Base-by-base conservation (phyloP, 2,797 vertebrate genomes). In the Anguilla obscura region DNA sequence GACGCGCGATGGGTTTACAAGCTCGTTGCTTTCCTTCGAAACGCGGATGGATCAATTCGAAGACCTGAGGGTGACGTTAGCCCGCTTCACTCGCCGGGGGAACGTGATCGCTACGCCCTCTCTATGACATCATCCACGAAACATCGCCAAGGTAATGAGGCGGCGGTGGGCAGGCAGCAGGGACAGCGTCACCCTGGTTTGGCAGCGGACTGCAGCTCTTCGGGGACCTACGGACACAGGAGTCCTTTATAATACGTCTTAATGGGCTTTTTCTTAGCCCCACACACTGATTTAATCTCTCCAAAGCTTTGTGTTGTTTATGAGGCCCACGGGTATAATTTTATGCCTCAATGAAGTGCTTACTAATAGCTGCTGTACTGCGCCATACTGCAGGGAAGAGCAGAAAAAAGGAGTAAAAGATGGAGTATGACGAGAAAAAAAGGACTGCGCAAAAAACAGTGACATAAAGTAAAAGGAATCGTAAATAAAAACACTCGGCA, bases 301-400 rank as follows among this genome's bases (percentile, higher is more conserved):
- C 92, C 94, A 93, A 95, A 95, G 93, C 95, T 96, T 93, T 95
- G 92, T 71, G 92, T 96, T 96, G 95, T 96, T 96, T 96, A 96
- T 96, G 95, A 95, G 95, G 94, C 97, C 96, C 96, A 92, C 91
- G 96, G 96, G 97, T 95, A 93, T 96, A 96, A 97, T 97, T 97
- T 97, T 96, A 96, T 95, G 96, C 95, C 95, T 96, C 95, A 96
- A 95, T 97, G 96, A 97, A 97, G 95, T 96, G 94, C 95, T 96
- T 96, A 92, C 95, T 97, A 97, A 97, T 97, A 96, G 96, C 95
- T 95, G 92, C 95, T 95, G 95, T 96, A 96, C 96, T 95, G 71
- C 79, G 66, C 87, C 96, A 93, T 95, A 94, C 96, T 95, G 95
- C 96, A 95, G 95, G 95, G 95, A 95, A 85, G 71, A 87, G 52